Percentiles rank a stretch among this genome's conserved stretches.
Evolutionary conservation across 2,797 vertebrate species (phyloP).

Genomic region (Cirrhinus molitorella): DNA sequence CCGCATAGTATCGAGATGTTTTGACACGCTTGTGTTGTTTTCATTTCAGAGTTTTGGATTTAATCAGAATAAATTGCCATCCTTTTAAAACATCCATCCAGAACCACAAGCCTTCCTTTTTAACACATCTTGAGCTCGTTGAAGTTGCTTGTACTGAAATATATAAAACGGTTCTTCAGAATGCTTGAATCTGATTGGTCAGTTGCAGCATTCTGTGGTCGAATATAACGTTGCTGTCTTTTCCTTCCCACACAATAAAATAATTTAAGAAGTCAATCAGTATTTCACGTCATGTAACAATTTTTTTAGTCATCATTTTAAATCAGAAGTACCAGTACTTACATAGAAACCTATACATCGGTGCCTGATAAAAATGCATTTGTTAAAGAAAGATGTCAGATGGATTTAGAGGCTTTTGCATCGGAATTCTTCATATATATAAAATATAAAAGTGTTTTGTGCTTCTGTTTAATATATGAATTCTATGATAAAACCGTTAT

Average conservation of each 20-base stretch:
- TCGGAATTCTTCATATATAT: too few species aligned
- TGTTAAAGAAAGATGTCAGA: too few species aligned
- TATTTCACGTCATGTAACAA: background rate
- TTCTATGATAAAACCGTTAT: background rate
- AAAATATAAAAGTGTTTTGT: background rate
- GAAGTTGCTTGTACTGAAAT: background rate
- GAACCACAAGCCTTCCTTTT: constrained; percentile 21
- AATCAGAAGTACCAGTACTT: too few species aligned
- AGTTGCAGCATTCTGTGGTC: background rate
- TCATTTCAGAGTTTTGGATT: background rate
- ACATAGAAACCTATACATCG: too few species aligned
- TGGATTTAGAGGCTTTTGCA: too few species aligned
- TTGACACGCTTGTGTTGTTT: constrained; percentile 37
- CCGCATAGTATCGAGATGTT: constrained; percentile 1
- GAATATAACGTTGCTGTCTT: background rate
- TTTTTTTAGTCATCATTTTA: background rate
- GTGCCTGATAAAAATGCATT: too few species aligned
- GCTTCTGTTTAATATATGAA: background rate
- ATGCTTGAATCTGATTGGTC: background rate
- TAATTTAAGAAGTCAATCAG: background rate
- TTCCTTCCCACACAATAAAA: background rate
- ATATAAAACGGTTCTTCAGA: background rate
- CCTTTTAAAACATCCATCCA: background rate
- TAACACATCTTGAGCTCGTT: constrained; percentile 49
- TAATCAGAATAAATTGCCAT: constrained; percentile 7